Base-by-base conservation (phyloP, 2,888 invertebrate species). In the Barypeithes pellucidus region DNA sequence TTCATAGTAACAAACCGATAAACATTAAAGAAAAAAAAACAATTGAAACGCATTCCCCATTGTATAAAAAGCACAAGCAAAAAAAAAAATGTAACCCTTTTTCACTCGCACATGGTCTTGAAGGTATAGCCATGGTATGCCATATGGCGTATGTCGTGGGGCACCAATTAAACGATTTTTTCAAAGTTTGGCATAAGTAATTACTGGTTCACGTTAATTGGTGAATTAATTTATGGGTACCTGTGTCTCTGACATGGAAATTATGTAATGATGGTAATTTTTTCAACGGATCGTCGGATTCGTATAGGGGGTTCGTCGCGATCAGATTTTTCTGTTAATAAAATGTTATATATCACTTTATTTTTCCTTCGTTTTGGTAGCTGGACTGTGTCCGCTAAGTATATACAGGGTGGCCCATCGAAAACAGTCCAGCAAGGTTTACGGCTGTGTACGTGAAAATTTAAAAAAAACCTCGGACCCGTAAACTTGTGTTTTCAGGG, bases 121-220 rank as follows among this genome's bases (percentile, higher is more conserved):
- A 36, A 60, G 45, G 60, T 41, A 54, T 29, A 29, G 8, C 57
- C 36, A 60, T 24, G 45, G 47, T 41, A 12, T 36, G 33, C 66
- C 74, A 70, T 74, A 63, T 70, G 74, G 74, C 57, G 65, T 61
- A 62, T 60, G 47, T 57, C 70, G 52, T 66, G 39, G 73, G 70
- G 67, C 47, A 52, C 68, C 66, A 73, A 73, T 73, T 73, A 73
- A 65, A 66, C n/a, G 66, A 67, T 75, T 75, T 71, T 75, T 74
- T 62, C 66, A 29, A 36, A 62, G 61, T 52, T 66, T 66, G 73
- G 45, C 67, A 67, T 66, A 43, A 66, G 50, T 66, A 66, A 66
- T 66, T 54, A 66, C 66, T 12, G 29, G 47, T 16, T 45, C 20
- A 41, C 57, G 59, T 62, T 71, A 75, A 75, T 72, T 75, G 67